Evolutionary conservation across 1,140 invertebrate species (phyloP), one percentile per base, ranked within the genome.

Genomic region (Adoxophyes honmai): DNA sequence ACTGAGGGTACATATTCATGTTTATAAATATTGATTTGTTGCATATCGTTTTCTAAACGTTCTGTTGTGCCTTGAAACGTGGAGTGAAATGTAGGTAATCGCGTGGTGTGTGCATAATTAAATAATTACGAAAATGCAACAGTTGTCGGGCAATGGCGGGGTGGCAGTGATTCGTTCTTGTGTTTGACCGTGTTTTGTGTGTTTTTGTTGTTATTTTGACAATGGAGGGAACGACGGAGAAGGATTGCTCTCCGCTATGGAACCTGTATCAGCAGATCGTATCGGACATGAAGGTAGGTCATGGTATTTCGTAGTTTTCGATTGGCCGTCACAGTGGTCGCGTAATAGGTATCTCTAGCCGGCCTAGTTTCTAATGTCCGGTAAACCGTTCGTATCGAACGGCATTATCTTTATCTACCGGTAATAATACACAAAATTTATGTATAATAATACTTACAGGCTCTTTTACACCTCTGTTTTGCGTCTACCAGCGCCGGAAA

Each of bases 1-100:
- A 79, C 79, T 71, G 74, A 75, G 78, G 75, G 73, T 84, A 69
- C 21, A 28, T 28, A 28, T 78, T 77, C 66, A 64, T 86, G 82
- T 86, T 86, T 88, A 86, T 86, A 88, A 88, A 88, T 88, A 88
- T 88, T 88, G 86, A 88, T 88, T 86, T 82, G 81, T 81, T 75
- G 66, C 70, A 70, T 73, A 74, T 73, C 56, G 70, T 78, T 87
- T 76, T 70, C 58, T 73, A 68, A 28, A 58, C 56, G 59, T 71
- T 65, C 55, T 64, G 63, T 72, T 75, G 64, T 69, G 64, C 66
- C 54, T 60, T 61, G 34, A 66, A 72, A 67, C 63, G 66, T 73
- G 56, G 62, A 73, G 75, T 84, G 86, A 78, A 80, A 84, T 85
- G 83, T 86, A 85, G 78, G 70, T 74, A 67, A 64, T 63, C 55